Percentiles rank a stretch among this genome's conserved stretches.
phyloP scores from a whole-genome alignment of 2,888 invertebrate genomes.

The Chesias legatella region DNA sequence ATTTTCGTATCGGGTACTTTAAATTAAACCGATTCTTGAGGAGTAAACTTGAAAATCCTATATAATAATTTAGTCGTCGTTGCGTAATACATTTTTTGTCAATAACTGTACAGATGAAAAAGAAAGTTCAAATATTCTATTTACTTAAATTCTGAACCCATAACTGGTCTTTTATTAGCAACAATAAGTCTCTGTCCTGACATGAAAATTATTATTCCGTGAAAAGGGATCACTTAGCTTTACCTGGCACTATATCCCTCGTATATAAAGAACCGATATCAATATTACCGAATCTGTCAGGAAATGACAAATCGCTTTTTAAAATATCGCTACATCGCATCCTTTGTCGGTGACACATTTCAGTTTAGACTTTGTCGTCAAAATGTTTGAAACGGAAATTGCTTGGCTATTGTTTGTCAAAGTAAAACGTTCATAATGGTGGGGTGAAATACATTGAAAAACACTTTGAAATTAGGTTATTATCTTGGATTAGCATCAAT shows the following conservation, averaged over 20 bases:
- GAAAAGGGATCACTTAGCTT: slow-evolving; percentile 19
- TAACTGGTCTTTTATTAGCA: no score
- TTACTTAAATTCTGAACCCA: no score
- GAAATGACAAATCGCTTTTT: slow-evolving; percentile 27
- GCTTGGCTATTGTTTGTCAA: not conserved
- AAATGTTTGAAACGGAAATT: slow-evolving; percentile 3
- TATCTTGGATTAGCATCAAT: slow-evolving; percentile 8
- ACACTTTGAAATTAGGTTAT: slow-evolving; percentile 12
- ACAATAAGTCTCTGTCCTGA: not conserved
- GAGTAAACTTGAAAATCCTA: no score
- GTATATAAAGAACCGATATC: slow-evolving; percentile 18
- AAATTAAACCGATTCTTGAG: no score
- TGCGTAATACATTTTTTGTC: no score
- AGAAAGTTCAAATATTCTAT: no score
- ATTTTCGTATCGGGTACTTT: no score
- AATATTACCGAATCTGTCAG: slow-evolving; percentile 20
- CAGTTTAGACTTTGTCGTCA: not conserved
- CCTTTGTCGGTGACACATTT: slow-evolving; percentile 2
- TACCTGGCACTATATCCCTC: slow-evolving; percentile 15
- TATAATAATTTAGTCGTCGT: no score
- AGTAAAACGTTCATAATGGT: slow-evolving; percentile 4
- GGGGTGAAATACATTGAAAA: slow-evolving; percentile 6
- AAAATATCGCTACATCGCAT: slow-evolving; percentile 18
- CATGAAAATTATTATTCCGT: slow-evolving; percentile 16
- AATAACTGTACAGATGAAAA: no score